A percentile compares a stretch with the other conserved stretches of the same genome.
phyloP scores from a whole-genome alignment of 2,113 vertebrate species.

The Myiagra hebetior region DNA sequence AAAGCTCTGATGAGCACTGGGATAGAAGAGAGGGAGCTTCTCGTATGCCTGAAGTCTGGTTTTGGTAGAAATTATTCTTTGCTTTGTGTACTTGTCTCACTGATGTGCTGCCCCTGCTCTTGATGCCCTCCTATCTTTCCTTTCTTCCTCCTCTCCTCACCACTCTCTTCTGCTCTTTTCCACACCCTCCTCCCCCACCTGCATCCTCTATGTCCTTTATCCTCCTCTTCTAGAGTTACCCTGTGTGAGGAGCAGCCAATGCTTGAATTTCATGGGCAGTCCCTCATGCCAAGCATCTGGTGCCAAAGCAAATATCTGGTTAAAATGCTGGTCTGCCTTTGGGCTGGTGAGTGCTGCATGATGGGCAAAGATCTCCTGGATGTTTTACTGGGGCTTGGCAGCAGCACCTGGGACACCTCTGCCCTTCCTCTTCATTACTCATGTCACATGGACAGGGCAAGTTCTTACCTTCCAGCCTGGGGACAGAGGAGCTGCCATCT shows the following conservation, averaged over 20 bases:
- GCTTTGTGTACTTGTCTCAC: neutral
- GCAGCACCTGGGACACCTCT: neutral
- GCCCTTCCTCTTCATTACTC: neutral
- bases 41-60: neutral
- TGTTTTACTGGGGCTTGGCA: neutral
- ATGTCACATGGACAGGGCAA: neutral
- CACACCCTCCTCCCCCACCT: neutral
- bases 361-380: neutral
- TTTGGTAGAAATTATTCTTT: neutral
- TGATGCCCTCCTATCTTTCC: neutral
- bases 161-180: neutral
- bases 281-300: conserved; percentile 54
- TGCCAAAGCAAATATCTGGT: conserved; percentile 77
- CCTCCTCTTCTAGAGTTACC: neutral
- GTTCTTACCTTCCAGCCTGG: neutral
- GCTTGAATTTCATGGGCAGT: conserved; percentile 47
- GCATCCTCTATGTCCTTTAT: neutral
- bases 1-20: neutral
- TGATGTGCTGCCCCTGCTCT: neutral
- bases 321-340: conserved; percentile 53
- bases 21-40: neutral
- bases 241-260: neutral
- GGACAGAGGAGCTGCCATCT: neutral
- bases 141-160: neutral
- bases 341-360: neutral